Base-by-base conservation (phyloP, 2,113 vertebrate species). In the Microtus montanus region DNA sequence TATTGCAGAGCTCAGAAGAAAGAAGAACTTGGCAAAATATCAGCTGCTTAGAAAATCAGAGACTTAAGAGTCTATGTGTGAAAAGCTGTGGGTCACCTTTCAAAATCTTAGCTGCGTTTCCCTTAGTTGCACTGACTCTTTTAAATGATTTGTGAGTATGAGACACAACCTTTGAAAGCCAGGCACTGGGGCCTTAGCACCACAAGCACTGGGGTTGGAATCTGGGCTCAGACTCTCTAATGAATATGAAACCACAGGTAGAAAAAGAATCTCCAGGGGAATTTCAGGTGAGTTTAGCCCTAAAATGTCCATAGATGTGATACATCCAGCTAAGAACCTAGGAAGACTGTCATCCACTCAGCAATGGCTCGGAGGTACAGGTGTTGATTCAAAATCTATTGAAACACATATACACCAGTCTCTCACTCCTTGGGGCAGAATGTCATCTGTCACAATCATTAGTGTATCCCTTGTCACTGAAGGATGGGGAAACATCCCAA, bases 1-100 rank as follows among this genome's bases (percentile, higher is more conserved):
- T 80, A n/a, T 26, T 73, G 82, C 47, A 87, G 75, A 87, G 49
- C 58, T 54, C 8, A 68, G 44, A 63, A 49, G 78, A 79, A 82
- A 86, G 84, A 82, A 78, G 66, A 44, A 87, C 28, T 95, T 90
- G 89, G 86, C 87, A 83, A 78, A 84, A 70, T 83, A 90, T 49
- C 82, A 71, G 7, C 26, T 73, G 15, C 87, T 91, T 49, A 88
- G 44, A 90, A 92, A 94, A 77, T 41, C 49, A 54, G 54, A 93
- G 73, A 93, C 78, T 35, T 78, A 82, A 87, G 54, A 91, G 47
- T 82, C 79, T 87, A 20, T 33, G 54, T 33, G 79, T 38, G 49
- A 82, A 77, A 93, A 70, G 41, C 47, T 77, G 74, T 35, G 35
- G 58, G 78, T 73, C 24, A 61, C 33, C 35, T 44, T 79, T 87